These are phyloP conservation scores for Aegotheles bennettii DNA, from an alignment of 2,113 vertebrate genomes.

Conservation along the genomic window DNA sequence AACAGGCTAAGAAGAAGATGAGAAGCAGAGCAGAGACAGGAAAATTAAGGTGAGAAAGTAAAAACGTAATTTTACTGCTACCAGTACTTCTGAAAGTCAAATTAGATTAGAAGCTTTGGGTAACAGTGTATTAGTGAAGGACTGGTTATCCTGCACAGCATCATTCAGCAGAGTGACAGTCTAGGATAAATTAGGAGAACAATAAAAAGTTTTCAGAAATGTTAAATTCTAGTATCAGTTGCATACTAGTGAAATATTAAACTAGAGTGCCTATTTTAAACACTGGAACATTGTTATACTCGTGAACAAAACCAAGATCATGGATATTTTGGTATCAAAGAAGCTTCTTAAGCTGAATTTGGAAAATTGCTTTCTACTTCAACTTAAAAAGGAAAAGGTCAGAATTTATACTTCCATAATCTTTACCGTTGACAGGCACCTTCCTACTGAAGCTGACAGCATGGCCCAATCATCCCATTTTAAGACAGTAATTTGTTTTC, in stretches of 20 bases:
- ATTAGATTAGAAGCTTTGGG: background rate
- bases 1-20: constrained; percentile 49
- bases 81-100: constrained; percentile 12
- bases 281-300: background rate
- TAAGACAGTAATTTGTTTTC: background rate
- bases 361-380: constrained; percentile 7
- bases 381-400: constrained; percentile 59
- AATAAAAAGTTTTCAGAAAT: constrained; percentile 38
- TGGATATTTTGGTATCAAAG: background rate
- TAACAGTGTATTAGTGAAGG: constrained; percentile 17
- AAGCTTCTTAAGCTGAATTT: constrained; percentile 1
- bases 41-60: constrained; percentile 37
- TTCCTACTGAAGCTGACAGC: background rate
- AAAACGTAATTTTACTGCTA: constrained; percentile 13
- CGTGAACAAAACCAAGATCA: background rate
- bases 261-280: background rate
- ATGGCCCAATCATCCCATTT: background rate
- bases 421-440: background rate
- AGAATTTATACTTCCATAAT: constrained; percentile 28
- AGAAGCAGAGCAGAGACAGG: constrained; percentile 41
- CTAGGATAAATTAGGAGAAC: constrained; percentile 46
- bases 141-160: constrained; percentile 36
- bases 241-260: background rate
- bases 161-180: background rate
- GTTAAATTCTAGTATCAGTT: background rate